These are phyloP conservation scores for Euglossa dilemma DNA, from an alignment of 1,140 invertebrate genomes.

Conservation along the genomic window DNA sequence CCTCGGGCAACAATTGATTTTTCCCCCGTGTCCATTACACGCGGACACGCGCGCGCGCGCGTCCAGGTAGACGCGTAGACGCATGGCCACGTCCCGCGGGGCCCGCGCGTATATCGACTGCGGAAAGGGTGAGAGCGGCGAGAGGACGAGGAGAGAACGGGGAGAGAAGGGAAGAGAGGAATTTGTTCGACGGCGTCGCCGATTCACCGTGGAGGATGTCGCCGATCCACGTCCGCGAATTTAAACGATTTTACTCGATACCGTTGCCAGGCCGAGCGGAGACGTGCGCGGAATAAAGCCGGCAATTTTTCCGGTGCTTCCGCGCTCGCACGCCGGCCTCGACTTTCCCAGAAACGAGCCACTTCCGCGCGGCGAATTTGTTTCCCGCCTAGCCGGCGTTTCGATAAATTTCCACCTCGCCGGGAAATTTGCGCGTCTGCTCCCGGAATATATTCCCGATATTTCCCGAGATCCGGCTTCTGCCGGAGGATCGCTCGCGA, in stretches of 20 bases:
- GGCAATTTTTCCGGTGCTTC: background rate
- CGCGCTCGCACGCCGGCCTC: background rate
- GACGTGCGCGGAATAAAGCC: conserved; percentile 39
- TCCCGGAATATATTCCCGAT: background rate
- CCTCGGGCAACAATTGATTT: conserved; percentile 72
- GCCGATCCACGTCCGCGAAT: conserved; percentile 56
- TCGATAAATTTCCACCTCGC: conserved; percentile 24
- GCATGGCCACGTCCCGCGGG: conserved; percentile 23
- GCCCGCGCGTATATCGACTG: conserved; percentile 51
- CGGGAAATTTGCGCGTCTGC: conserved; percentile 24
- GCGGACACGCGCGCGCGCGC: background rate
- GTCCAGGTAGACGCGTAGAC: background rate
- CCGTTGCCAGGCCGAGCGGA: conserved; percentile 40
- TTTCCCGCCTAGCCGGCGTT: background rate
- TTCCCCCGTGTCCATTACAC: conserved; percentile 55
- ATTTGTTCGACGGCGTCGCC: conserved; percentile 38
- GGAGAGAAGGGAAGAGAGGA: conserved; percentile 5
- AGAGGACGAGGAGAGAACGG: background rate
- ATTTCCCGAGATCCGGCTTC: background rate
- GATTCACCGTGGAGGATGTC: conserved; percentile 25
- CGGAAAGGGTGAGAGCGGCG: background rate
- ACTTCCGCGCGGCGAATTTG: conserved; percentile 27
- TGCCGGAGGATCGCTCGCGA: background rate
- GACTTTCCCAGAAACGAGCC: background rate
- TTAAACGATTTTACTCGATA: conserved; percentile 55